These are phyloP conservation scores for Platygyra sinensis DNA, from an alignment of 64 coral and sea anemone genomes.

Conservation along the genomic window DNA sequence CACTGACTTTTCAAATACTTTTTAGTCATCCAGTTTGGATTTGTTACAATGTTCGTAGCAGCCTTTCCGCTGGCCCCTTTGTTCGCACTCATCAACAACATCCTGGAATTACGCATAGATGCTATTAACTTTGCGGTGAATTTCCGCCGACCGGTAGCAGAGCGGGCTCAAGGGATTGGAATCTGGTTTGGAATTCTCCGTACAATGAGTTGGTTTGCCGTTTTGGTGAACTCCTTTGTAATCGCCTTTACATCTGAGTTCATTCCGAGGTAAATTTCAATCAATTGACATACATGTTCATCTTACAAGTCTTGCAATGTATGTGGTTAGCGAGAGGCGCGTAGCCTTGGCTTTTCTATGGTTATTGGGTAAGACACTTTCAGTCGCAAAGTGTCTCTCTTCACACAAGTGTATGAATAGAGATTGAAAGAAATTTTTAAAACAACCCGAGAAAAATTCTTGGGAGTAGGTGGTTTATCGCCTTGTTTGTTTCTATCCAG, in stretches of 20 bases:
- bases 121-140: slow-evolving; percentile 83
- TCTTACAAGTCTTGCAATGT: no score
- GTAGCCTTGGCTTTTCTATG: no score
- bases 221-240: slow-evolving; percentile 74
- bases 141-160: slow-evolving; percentile 77
- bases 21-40: slow-evolving; percentile 79
- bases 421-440: no score
- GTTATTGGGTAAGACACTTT: no score
- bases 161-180: slow-evolving; percentile 75
- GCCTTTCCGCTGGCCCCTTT: slow-evolving; percentile 73
- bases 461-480: no score
- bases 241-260: slow-evolving; percentile 89
- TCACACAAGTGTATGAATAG: no score
- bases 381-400: no score
- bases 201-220: slow-evolving; percentile 65
- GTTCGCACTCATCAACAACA: slow-evolving; percentile 80
- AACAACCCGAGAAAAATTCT: no score
- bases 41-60: slow-evolving; percentile 88
- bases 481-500: no score
- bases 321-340: no score
- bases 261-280: slow-evolving; percentile 65
- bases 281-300: no score
- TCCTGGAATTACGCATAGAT: slow-evolving; percentile 71
- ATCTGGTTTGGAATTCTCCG: slow-evolving; percentile 78
- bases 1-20: not conserved